A percentile compares a stretch with the other conserved stretches of the same genome.
These are phyloP conservation scores for Cyclina sinensis DNA, from an alignment of 1,140 invertebrate genomes.

Conservation along the genomic window DNA sequence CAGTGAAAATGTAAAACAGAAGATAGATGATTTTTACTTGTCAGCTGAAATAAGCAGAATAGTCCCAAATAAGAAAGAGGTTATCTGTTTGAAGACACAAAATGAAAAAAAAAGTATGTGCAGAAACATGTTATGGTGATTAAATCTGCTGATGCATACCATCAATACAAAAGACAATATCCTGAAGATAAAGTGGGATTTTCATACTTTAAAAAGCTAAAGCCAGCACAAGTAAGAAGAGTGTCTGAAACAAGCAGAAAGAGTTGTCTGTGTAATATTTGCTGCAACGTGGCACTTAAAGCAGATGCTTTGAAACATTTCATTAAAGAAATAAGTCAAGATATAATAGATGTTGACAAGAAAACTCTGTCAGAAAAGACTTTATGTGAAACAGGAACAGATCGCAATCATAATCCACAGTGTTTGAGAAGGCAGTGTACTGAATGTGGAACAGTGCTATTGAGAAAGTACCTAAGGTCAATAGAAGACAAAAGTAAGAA, in stretches of 20 bases:
- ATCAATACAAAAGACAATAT: conserved; percentile 18
- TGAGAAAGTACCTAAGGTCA: background rate
- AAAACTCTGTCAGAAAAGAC: background rate
- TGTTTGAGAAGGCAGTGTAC: conserved; percentile 36
- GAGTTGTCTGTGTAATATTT: conserved; percentile 41
- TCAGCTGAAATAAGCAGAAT: background rate
- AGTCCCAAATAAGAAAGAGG: conserved; percentile 46
- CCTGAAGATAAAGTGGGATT: conserved; percentile 16
- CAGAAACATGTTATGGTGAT: conserved; percentile 40
- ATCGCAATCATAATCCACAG: background rate
- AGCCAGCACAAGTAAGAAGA: conserved; percentile 31
- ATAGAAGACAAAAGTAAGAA: background rate
- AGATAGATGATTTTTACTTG: conserved; percentile 12
- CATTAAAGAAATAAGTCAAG: too few species aligned
- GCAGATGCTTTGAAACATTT: conserved; percentile 22
- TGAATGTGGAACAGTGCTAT: conserved; percentile 9
- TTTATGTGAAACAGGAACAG: conserved; percentile 10
- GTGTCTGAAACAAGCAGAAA: conserved; percentile 60
- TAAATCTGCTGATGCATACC: conserved; percentile 21
- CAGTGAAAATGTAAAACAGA: conserved; percentile 8
- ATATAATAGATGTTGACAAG: too few species aligned
- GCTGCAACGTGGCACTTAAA: conserved; percentile 50
- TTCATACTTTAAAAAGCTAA: conserved; percentile 45
- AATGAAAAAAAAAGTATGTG: background rate
- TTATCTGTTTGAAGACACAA: background rate